A percentile compares a stretch with the other conserved stretches of the same genome.
These are phyloP conservation scores for Tenebrosternarchus preto DNA, from an alignment of 2,113 vertebrate species.

Conservation along the genomic window DNA sequence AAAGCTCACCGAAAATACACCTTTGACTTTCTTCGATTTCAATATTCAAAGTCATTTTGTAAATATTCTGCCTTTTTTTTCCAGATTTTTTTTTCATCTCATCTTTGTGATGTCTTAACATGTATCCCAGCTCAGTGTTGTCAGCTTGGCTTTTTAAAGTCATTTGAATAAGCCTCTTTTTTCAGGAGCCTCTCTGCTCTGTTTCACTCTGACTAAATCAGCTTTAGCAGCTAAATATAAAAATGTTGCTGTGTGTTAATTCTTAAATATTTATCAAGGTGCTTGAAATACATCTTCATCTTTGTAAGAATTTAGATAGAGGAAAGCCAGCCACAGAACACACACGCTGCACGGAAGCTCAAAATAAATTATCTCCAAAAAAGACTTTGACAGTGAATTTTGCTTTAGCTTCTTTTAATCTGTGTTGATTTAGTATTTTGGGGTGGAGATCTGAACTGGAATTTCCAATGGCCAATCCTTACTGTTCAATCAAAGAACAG, in stretches of 20 bases:
- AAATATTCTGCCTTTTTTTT: conserved; percentile 29
- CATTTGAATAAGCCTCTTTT: conserved; percentile 80
- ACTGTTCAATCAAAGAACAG: not conserved
- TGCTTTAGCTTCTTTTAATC: not conserved
- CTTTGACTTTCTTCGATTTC: conserved; percentile 4
- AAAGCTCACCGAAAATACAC: not conserved
- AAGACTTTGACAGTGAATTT: not conserved
- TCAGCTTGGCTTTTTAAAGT: conserved; percentile 72
- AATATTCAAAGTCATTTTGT: not conserved
- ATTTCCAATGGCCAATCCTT: not conserved
- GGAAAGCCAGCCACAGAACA: conserved; percentile 14
- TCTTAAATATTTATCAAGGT: conserved; percentile 72
- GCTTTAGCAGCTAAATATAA: conserved; percentile 77
- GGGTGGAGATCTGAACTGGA: not conserved
- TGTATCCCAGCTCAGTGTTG: conserved; percentile 66
- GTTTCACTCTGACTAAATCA: conserved; percentile 72
- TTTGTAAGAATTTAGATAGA: conserved; percentile 53
- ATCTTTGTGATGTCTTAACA: conserved; percentile 47
- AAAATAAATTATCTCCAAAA: conserved; percentile 6
- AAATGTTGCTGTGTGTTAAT: conserved; percentile 66
- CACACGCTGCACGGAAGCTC: conserved; percentile 46
- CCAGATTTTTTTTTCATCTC: conserved; percentile 56
- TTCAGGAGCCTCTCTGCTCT: conserved; percentile 63
- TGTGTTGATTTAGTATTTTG: not conserved
- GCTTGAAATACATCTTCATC: conserved; percentile 58